Conservation (phyloP, 2,888 invertebrate species). For the Cantharis rustica region DNA sequence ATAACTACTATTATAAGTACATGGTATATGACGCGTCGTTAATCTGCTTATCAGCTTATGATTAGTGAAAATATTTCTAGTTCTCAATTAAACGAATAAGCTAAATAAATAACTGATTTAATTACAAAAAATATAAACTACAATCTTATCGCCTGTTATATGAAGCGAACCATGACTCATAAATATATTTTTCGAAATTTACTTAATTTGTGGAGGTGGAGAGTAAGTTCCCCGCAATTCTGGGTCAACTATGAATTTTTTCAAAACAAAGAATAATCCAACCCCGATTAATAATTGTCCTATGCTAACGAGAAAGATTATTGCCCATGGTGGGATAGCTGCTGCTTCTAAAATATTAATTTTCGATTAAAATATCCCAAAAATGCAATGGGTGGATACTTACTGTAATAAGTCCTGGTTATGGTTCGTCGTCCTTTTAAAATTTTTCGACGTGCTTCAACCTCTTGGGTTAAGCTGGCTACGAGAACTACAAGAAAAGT, state of each 20-base stretch:
- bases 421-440: conserved; percentile 78
- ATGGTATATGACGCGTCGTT: not conserved
- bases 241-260: conserved; percentile 68
- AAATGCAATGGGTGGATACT: conserved; percentile 53
- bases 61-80: not conserved
- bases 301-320: conserved; percentile 70
- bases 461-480: conserved; percentile 67
- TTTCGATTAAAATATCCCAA: not conserved
- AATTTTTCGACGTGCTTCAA: conserved; percentile 79
- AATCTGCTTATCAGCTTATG: not conserved
- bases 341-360: conserved; percentile 62
- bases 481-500: conserved; percentile 67
- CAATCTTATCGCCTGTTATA: not conserved
- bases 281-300: conserved; percentile 74
- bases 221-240: conserved; percentile 55
- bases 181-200: not conserved
- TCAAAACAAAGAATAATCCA: conserved; percentile 69
- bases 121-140: not conserved
- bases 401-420: conserved; percentile 78
- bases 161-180: not conserved
- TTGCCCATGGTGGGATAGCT: conserved; percentile 79
- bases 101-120: not conserved
- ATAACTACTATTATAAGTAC: too few species aligned
- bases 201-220: conserved; percentile 31
- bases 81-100: not conserved